Conservation (phyloP, 2,888 invertebrate species). For the Cordilura impudica region DNA sequence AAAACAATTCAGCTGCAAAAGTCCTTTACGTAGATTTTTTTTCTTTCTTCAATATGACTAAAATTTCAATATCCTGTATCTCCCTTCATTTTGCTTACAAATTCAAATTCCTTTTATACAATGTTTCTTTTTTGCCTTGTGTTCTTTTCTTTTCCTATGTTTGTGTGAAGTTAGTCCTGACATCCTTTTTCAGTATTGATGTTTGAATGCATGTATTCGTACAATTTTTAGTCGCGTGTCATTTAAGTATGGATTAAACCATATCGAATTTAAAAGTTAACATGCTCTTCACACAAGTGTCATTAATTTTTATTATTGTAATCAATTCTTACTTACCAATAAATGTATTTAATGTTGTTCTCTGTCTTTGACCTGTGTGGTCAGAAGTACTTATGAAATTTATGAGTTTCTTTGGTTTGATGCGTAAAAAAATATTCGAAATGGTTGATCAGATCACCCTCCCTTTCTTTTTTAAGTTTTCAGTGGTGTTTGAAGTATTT, state of each 20-base stretch:
- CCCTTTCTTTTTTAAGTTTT: no score
- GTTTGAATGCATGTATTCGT: constrained; percentile 26
- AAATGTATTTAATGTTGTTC: neutral
- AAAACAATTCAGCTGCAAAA: constrained; percentile 35
- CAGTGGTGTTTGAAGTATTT: no score
- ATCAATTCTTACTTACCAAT: constrained; percentile 53
- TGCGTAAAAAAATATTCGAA: neutral
- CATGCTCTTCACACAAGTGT: constrained; percentile 38
- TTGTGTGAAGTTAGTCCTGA: neutral
- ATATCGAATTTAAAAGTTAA: constrained; percentile 11
- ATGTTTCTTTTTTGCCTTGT: neutral
- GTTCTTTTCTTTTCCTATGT: neutral
- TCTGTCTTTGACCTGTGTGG: constrained; percentile 28
- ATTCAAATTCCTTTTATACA: constrained; percentile 25
- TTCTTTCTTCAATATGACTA: constrained; percentile 15
- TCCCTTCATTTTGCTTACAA: constrained; percentile 1
- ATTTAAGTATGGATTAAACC: constrained; percentile 10
- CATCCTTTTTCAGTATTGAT: neutral
- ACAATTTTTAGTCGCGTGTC: constrained; percentile 59
- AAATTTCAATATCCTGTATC: constrained; percentile 44
- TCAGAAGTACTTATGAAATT: constrained; percentile 9
- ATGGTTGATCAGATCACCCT: neutral
- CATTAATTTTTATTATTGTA: constrained; percentile 56
- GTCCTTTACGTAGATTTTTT: neutral
- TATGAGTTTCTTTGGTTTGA: constrained; percentile 1